Percentiles rank a stretch among this genome's conserved stretches.
These are phyloP conservation scores for Eidolon dupreanum DNA, from an alignment of 2,797 vertebrate genomes.

Conservation along the genomic window DNA sequence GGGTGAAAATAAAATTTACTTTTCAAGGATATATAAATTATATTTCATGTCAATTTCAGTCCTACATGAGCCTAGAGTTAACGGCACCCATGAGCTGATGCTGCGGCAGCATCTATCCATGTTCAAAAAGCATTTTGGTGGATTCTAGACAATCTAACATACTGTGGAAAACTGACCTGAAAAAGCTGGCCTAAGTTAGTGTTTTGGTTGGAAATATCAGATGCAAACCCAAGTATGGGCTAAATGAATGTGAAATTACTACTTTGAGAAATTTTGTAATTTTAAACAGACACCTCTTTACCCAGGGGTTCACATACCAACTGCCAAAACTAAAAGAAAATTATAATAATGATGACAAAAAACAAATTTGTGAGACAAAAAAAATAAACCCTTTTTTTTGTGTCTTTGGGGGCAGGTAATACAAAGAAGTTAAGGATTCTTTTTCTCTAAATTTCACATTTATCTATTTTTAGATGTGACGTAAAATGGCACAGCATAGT, in stretches of 20 bases:
- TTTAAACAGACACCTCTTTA: conserved; percentile 48
- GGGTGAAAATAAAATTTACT: background rate
- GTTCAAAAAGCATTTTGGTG: background rate
- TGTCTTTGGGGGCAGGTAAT: no score
- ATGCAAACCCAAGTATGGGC: background rate
- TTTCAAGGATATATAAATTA: background rate
- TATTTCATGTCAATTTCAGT: background rate
- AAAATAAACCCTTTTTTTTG: background rate
- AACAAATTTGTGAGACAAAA: background rate
- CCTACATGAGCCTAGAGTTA: background rate
- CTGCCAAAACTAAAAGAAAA: conserved; percentile 47
- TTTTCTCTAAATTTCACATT: conserved; percentile 31
- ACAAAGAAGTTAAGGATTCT: conserved; percentile 27
- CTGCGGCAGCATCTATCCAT: background rate
- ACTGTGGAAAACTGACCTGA: background rate
- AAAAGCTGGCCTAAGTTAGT: background rate
- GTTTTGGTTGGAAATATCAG: conserved; percentile 24
- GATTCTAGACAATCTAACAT: background rate
- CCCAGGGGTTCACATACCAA: background rate
- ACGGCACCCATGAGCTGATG: background rate
- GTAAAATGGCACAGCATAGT: conserved; percentile 6
- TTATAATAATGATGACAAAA: background rate
- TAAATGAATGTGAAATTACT: background rate
- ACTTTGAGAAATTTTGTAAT: background rate
- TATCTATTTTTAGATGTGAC: background rate